Base-by-base conservation (phyloP, 2,797 vertebrate species). In the Macropodus opercularis region DNA sequence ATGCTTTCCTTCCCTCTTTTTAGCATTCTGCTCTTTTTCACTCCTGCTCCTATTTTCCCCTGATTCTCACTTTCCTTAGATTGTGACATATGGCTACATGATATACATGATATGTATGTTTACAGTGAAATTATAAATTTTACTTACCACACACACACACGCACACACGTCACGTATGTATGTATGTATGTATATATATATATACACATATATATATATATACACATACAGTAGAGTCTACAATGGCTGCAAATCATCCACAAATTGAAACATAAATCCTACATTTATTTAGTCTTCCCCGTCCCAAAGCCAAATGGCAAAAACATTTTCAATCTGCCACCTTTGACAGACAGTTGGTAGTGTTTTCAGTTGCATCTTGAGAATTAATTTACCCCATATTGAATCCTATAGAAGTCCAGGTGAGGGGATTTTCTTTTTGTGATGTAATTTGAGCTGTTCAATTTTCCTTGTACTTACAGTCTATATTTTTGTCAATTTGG, bases 401-500 rank as follows among this genome's bases (percentile, higher is more conserved):
- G 90, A 85, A 90, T 90, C 81, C 79, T 88, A 90, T 91, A 88
- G 90, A 86, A 87, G 79, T 89, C 86, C 87, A 87, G 85, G 90
- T 78, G 86, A 81, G 79, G 63, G 86, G 86, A 83, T 90, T 87
- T 87, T 89, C 78, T 90, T 77, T 90, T 87, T 75, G 52, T 85
- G 81, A 85, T 91, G 87, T 92, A 86, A 91, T 92, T 89, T 87
- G 81, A 90, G 84, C 84, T 47, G 87, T 91, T 90, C 90, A 92
- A 93, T 94, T 91, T 90, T 91, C 89, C 74, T 83, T 77, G 83
- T 90, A 91, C 92, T 92, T 92, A 92, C 89, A 86, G 85, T 89
- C 91, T 91, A 86, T 91, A 89, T 91, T 89, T 89, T 92, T 92
- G 90, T 91, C 90, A 92, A 90, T 93, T 92, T 94, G 89, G 84